Base-by-base conservation (phyloP, 2,888 invertebrate species). In the Rhimphoctona megacephalus region DNA sequence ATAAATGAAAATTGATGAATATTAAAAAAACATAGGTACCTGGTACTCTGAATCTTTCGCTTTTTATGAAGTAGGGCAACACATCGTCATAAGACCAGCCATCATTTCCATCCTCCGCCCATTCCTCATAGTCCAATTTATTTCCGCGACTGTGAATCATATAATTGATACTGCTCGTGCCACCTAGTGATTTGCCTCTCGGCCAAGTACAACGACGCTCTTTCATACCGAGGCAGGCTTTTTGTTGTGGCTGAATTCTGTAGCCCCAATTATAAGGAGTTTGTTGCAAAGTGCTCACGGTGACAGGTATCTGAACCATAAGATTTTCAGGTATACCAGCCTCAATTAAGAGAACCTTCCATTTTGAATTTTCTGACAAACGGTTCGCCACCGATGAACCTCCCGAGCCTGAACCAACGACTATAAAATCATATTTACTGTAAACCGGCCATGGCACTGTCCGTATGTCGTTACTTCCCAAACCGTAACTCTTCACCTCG, bases 151-250 rank as follows among this genome's bases (percentile, higher is more conserved):
- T 92, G 86, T 94, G 93, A 82, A 94, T 92, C 94, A 94, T 94
- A 81, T 93, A 93, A 87, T 94, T 93, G 9, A 94, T 86, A 0
- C 90, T 91, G 46, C 94, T 93, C 1, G 92, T 93, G 0, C 94
- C 94, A 2, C 94, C 94, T 7, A 94, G 88, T 1, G 89, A 89
- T 88, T 92, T 94, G 17, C 94, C 94, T 86, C 97, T 95, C 0
- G 98, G 97, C 96, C 96, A 97, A 89, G 97, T 96, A 92, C 97
- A 97, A 86, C 96, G 96, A 88, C 96, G 95, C 88, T 97, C 96
- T 88, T 96, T 96, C 95, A 97, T 96, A 8, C 97, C 96, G 19
- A 95, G 93, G 85, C 97, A 97, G 1, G 96, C 95, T 25, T 95
- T 95, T 0, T 95, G 94, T 90, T 97, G 97, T 0, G 95, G 96